phyloP scores from a whole-genome alignment of 1,140 invertebrate species.

The Acromyrmex heyeri region DNA sequence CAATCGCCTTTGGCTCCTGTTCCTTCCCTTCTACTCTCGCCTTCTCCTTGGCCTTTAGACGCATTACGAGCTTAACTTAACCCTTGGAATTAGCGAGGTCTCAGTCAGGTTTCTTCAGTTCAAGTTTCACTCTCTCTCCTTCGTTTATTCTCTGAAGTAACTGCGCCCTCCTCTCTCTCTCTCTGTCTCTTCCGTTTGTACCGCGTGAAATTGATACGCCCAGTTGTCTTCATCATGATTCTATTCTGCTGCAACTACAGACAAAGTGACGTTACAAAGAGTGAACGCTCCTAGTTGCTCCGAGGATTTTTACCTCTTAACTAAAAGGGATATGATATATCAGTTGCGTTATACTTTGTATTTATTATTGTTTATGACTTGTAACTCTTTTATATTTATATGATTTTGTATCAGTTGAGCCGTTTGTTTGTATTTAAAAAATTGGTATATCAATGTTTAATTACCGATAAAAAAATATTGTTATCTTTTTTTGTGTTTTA shows the following conservation, averaged over 20 bases:
- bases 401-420: too few relatives aligned
- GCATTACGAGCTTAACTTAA: slow-evolving; percentile 82
- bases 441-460: not conserved
- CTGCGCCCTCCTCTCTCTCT: not conserved
- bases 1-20: slow-evolving; percentile 55
- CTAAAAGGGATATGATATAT: not conserved
- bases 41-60: slow-evolving; percentile 59
- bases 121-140: slow-evolving; percentile 75
- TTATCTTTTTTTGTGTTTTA: not conserved
- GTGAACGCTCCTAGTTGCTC: not conserved
- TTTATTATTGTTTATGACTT: too few relatives aligned
- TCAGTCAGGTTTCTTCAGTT: slow-evolving; percentile 82
- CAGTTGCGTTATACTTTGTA: too few relatives aligned
- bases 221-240: slow-evolving; percentile 11
- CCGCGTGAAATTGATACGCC: slow-evolving; percentile 40
- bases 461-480: not conserved
- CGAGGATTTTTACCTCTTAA: not conserved
- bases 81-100: slow-evolving; percentile 79
- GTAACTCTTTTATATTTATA: too few relatives aligned
- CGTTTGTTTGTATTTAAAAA: too few relatives aligned
- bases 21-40: slow-evolving; percentile 16
- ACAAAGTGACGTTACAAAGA: slow-evolving; percentile 1
- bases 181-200: slow-evolving; percentile 2
- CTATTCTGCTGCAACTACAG: slow-evolving; percentile 35
- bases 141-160: slow-evolving; percentile 51